A percentile compares a stretch with the other conserved stretches of the same genome.
Evolutionary conservation across 30 jellyfish, hydroid and myxozoan species (phyloP).

Genomic region (Pseudorhiza aurosa): DNA sequence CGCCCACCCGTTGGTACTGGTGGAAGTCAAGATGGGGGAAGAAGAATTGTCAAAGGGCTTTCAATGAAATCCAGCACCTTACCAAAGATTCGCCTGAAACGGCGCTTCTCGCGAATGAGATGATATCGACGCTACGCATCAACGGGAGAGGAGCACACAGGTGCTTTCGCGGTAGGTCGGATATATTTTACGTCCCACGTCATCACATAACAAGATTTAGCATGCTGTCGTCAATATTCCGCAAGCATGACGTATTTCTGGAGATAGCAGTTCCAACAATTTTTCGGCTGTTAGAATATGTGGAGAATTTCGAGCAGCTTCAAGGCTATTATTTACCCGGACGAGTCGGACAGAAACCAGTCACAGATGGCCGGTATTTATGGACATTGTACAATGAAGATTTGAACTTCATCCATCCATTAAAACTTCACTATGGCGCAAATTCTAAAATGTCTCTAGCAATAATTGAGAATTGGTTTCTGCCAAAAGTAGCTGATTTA

Average conservation of each 20-base stretch:
- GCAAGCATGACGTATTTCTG: constrained; percentile 82
- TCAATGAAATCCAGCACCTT: constrained; percentile 42
- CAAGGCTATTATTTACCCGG: constrained; percentile 95
- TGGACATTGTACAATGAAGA: constrained; percentile 79
- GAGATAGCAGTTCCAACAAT: constrained; percentile 98
- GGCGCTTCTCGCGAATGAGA: constrained; percentile 24
- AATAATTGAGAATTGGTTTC: constrained; percentile 53
- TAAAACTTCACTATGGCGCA: constrained; percentile 77
- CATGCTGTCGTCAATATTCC: constrained; percentile 72
- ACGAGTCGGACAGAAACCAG: constrained; percentile 79
- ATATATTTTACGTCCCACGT: constrained; percentile 87
- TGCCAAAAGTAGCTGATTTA: constrained; percentile 26
- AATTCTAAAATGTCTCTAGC: constrained; percentile 60
- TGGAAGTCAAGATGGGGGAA: constrained; percentile 95
- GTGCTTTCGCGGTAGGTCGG: constrained; percentile 97
- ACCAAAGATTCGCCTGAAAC: constrained; percentile 35
- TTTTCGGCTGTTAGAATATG: constrained; percentile 71
- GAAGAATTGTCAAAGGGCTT: constrained; percentile 73
- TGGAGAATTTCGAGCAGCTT: constrained; percentile 48
- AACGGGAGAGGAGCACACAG: constrained; percentile 58
- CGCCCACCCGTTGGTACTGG: constrained; percentile 90
- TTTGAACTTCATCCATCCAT: constrained; percentile 84
- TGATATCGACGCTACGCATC: constrained; percentile 34
- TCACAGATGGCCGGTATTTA: constrained; percentile 62
- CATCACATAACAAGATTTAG: constrained; percentile 39